A percentile compares a stretch with the other conserved stretches of the same genome.
phyloP scores from a whole-genome alignment of 2,113 vertebrate species.

The Pelobates fuscus region DNA sequence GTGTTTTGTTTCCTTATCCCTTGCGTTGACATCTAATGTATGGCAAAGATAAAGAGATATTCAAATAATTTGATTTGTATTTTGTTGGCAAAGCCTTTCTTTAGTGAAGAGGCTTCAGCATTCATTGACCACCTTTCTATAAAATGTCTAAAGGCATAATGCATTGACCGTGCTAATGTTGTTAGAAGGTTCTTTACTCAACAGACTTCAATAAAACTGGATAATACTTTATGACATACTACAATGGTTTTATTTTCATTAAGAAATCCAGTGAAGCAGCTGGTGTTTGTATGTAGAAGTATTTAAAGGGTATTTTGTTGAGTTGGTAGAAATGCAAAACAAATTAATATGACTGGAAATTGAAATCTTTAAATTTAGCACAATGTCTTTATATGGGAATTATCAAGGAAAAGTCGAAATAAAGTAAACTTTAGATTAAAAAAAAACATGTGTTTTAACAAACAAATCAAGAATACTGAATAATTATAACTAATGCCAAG shows the following conservation, averaged over 20 bases:
- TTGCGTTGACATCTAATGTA: conserved; percentile 4
- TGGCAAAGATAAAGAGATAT: conserved; percentile 17
- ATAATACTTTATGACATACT: conserved; percentile 5
- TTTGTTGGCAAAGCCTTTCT: conserved; percentile 17
- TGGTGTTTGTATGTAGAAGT: conserved; percentile 12
- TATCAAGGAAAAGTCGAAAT: too few relatives aligned
- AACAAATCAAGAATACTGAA: too few relatives aligned
- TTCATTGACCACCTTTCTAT: conserved; percentile 12
- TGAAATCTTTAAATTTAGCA: too few relatives aligned
- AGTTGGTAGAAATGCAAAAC: too few relatives aligned
- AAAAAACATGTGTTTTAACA: too few relatives aligned
- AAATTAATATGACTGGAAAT: too few relatives aligned
- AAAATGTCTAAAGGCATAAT: conserved; percentile 6
- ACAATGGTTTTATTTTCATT: conserved; percentile 25
- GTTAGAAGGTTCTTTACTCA: conserved; percentile 1
- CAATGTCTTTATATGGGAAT: too few relatives aligned
- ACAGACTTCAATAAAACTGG: conserved; percentile 17
- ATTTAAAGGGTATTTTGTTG: not conserved
- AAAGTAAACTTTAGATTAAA: too few relatives aligned
- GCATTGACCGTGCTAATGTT: not conserved
- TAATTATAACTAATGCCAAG: too few relatives aligned
- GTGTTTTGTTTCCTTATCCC: conserved; percentile 30
- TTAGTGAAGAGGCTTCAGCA: conserved; percentile 10
- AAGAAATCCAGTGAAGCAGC: conserved; percentile 15
- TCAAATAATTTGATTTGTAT: not conserved